Conservation (phyloP, 2,888 invertebrate species). For the Plebejus argus region DNA sequence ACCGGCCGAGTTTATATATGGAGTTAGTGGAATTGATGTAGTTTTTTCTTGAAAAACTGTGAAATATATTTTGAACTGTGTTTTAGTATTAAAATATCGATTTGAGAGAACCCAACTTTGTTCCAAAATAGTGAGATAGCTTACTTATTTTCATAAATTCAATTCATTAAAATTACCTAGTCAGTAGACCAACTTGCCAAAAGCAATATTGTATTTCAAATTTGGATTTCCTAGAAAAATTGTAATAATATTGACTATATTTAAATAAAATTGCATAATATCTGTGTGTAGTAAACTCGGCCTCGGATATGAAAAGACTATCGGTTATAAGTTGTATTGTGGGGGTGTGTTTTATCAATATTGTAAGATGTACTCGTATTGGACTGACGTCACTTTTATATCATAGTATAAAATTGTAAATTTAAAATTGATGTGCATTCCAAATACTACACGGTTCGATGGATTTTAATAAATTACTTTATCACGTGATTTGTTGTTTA, state of each 20-base stretch:
- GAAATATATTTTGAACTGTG: background rate
- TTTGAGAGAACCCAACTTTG: background rate
- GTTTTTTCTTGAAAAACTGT: background rate
- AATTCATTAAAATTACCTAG: constrained; percentile 2
- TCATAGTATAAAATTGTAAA: constrained; percentile 57
- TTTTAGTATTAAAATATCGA: background rate
- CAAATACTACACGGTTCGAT: constrained; percentile 74
- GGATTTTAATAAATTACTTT: constrained; percentile 68
- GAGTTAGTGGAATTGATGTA: constrained; percentile 2
- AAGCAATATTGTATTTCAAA: background rate
- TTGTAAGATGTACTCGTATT: constrained; percentile 43
- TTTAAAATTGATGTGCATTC: constrained; percentile 75
- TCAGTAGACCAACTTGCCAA: background rate
- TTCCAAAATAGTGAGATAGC: background rate
- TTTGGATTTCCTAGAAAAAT: background rate
- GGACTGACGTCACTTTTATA: constrained; percentile 44
- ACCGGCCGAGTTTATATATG: constrained; percentile 28
- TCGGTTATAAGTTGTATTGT: constrained; percentile 18
- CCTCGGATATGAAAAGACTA: constrained; percentile 3
- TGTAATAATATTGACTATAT: background rate
- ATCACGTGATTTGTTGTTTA: constrained; percentile 43
- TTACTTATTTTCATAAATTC: background rate
- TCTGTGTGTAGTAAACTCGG: background rate
- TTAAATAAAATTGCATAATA: background rate
- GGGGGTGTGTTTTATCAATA: constrained; percentile 35